Conservation (phyloP, 2,113 vertebrate species). For the Ariopsis seemanni region DNA sequence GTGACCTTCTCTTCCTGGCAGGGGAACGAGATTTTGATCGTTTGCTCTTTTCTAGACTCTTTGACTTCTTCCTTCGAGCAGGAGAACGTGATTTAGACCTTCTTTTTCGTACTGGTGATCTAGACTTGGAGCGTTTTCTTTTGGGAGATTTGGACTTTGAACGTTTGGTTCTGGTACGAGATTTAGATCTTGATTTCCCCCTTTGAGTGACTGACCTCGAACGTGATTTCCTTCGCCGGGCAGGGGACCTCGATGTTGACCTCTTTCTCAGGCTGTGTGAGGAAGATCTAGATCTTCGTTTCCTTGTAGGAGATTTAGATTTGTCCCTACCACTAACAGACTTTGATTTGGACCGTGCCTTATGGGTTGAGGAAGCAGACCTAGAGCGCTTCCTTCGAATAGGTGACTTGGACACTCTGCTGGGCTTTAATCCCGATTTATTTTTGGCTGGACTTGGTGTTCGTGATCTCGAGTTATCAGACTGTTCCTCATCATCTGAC, state of each 20-base stretch:
- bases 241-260: slow-evolving; percentile 73
- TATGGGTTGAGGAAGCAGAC: slow-evolving; percentile 63
- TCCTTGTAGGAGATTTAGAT: slow-evolving; percentile 69
- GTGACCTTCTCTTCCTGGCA: slow-evolving; percentile 69
- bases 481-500: slow-evolving; percentile 57
- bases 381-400: slow-evolving; percentile 62
- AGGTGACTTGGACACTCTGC: slow-evolving; percentile 62
- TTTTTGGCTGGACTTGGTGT: slow-evolving; percentile 41
- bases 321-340: slow-evolving; percentile 61
- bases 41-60: slow-evolving; percentile 66
- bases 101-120: slow-evolving; percentile 65
- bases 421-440: slow-evolving; percentile 35
- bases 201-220: slow-evolving; percentile 63
- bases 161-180: slow-evolving; percentile 62
- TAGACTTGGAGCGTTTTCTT: slow-evolving; percentile 64
- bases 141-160: slow-evolving; percentile 68
- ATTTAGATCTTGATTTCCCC: slow-evolving; percentile 71
- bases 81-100: slow-evolving; percentile 69
- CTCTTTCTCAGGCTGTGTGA: slow-evolving; percentile 64
- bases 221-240: slow-evolving; percentile 63
- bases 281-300: slow-evolving; percentile 71
- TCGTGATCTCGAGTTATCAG: slow-evolving; percentile 42
- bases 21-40: slow-evolving; percentile 72
- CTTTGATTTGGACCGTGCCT: slow-evolving; percentile 64
- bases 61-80: slow-evolving; percentile 68